These are phyloP conservation scores for Pagrus major DNA, from an alignment of 2,113 vertebrate genomes.

Conservation along the genomic window DNA sequence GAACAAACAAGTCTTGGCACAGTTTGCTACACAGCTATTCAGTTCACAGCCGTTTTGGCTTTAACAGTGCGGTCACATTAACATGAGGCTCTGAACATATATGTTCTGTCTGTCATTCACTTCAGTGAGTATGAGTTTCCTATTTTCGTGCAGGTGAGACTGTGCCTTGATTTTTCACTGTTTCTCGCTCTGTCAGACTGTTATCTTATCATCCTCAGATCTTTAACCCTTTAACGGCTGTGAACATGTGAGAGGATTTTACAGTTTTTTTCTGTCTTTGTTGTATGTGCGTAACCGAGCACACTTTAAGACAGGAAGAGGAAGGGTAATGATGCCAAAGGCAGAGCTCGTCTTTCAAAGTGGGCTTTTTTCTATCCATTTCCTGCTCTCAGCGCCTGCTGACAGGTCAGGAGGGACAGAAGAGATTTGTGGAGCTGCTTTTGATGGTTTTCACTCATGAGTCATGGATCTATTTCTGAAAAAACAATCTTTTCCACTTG, in stretches of 20 bases:
- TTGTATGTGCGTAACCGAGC: background rate
- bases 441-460: conserved; percentile 4
- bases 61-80: background rate
- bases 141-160: too few species aligned
- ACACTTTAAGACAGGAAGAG: background rate
- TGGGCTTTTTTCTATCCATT: background rate
- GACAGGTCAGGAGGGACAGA: background rate
- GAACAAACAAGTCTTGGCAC: background rate
- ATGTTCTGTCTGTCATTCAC: background rate
- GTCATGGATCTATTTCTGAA: background rate
- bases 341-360: background rate
- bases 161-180: too few species aligned
- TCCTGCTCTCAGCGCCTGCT: background rate
- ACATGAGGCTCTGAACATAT: background rate
- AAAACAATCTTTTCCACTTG: background rate
- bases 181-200: too few species aligned
- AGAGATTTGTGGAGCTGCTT: background rate
- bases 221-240: too few species aligned
- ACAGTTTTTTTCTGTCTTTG: background rate
- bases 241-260: background rate
- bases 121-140: too few species aligned
- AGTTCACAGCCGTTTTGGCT: background rate
- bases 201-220: too few species aligned
- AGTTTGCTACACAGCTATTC: background rate
- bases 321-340: background rate